A percentile compares a stretch with the other conserved stretches of the same genome.
Evolutionary conservation across 1,140 invertebrate species (phyloP).

Genomic region (Apis laboriosa): DNA sequence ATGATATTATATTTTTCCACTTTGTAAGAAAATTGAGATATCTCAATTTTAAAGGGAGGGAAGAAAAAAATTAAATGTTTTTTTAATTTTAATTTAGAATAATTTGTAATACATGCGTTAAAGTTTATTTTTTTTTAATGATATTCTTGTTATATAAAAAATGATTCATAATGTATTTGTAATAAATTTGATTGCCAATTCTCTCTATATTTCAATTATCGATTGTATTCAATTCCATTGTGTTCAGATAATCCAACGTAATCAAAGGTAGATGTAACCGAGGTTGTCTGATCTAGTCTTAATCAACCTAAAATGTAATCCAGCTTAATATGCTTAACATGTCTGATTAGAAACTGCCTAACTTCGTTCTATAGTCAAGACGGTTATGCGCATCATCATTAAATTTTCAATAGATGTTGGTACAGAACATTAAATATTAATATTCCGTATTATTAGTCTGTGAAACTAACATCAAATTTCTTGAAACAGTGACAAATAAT

Average conservation of each 20-base stretch:
- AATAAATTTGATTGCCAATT: no score
- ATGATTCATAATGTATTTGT: no score
- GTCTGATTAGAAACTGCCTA: constrained; percentile 9
- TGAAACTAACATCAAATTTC: no score
- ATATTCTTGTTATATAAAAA: no score
- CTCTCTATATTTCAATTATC: no score
- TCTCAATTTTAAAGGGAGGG: no score
- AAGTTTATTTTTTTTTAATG: no score
- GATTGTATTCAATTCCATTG: neutral
- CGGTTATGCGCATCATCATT: neutral
- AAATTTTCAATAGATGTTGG: neutral
- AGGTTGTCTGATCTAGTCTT: neutral
- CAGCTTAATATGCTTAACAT: neutral
- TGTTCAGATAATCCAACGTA: neutral
- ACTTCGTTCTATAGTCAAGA: neutral
- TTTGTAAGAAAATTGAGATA: neutral
- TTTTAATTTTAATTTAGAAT: neutral
- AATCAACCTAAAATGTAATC: neutral
- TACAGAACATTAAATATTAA: neutral
- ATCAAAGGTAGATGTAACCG: constrained; percentile 1
- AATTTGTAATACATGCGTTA: no score
- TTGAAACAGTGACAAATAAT: neutral
- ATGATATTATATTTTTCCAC: no score
- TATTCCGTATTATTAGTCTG: neutral
- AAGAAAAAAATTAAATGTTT: neutral